Percentiles rank a stretch among this genome's conserved stretches.
These are phyloP conservation scores for Erebia epiphron DNA, from an alignment of 2,888 invertebrate species.

Conservation along the genomic window DNA sequence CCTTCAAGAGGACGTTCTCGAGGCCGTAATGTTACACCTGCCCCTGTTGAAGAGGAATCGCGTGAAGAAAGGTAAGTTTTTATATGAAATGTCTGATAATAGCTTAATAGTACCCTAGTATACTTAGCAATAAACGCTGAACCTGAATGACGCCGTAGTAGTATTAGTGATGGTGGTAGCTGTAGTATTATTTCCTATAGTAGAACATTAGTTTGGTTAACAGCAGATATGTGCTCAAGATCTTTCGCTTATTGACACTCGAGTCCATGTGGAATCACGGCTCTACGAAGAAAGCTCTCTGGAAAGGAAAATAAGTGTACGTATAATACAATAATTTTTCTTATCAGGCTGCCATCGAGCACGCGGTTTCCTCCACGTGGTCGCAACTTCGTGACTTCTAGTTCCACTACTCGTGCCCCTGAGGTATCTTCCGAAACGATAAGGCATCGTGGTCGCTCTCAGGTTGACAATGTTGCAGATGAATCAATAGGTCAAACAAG, in stretches of 20 bases:
- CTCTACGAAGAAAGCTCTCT: constrained; percentile 56
- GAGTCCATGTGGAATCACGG: constrained; percentile 37
- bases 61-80: constrained; percentile 75
- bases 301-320: constrained; percentile 46
- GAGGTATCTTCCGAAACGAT: constrained; percentile 74
- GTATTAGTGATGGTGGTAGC: constrained; percentile 13
- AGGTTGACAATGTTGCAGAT: constrained; percentile 73
- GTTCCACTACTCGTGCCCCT: constrained; percentile 74
- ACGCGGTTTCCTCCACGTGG: constrained; percentile 93
- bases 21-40: constrained; percentile 73
- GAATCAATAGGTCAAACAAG: constrained; percentile 77
- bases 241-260: constrained; percentile 36
- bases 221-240: constrained; percentile 19
- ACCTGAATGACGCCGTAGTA: constrained; percentile 26
- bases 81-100: constrained; percentile 2
- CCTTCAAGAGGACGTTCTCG: constrained; percentile 73
- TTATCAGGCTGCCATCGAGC: constrained; percentile 87
- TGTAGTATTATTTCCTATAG: constrained; percentile 25
- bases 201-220: constrained; percentile 28
- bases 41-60: constrained; percentile 79
- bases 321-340: constrained; percentile 41
- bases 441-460: constrained; percentile 67
- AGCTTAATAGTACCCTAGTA: neutral
- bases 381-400: constrained; percentile 73
- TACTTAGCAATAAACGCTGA: constrained; percentile 20